phyloP scores from a whole-genome alignment of 2,113 vertebrate genomes.

The Ellobius talpinus region DNA sequence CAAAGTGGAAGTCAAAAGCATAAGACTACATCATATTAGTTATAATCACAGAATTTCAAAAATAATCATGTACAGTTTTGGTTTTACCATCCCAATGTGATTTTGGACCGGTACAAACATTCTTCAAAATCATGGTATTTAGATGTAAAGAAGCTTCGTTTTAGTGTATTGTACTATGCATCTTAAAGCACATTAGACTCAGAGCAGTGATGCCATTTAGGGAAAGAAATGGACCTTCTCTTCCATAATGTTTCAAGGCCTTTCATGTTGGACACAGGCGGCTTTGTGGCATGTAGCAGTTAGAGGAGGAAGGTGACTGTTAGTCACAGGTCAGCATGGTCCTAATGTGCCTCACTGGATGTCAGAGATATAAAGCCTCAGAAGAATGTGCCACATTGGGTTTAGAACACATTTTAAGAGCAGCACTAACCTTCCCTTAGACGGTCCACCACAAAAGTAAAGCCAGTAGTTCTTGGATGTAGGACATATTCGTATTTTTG shows the following conservation, averaged over 20 bases:
- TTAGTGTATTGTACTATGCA: not conserved
- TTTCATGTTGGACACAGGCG: constrained; percentile 12
- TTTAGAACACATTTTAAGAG: not conserved
- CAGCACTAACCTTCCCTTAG: constrained; percentile 93
- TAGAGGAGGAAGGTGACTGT: constrained; percentile 29
- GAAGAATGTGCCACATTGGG: not conserved
- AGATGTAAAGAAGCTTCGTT: constrained; percentile 4
- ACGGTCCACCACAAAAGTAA: constrained; percentile 95
- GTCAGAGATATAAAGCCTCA: not conserved
- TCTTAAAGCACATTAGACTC: constrained; percentile 24
- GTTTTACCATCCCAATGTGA: constrained; percentile 10
- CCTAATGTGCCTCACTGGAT: not conserved
- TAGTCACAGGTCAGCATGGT: constrained; percentile 9
- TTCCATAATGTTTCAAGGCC: constrained; percentile 18
- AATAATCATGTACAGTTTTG: not conserved
- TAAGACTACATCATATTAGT: not conserved
- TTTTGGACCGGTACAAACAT: not conserved
- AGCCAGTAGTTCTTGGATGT: constrained; percentile 96
- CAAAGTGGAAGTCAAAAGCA: not conserved
- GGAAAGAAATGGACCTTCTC: constrained; percentile 9
- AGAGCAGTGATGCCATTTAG: constrained; percentile 14
- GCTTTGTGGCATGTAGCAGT: constrained; percentile 39
- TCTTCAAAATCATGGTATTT: constrained; percentile 39
- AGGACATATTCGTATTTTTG: constrained; percentile 94
- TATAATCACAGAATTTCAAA: constrained; percentile 39